A percentile compares a stretch with the other conserved stretches of the same genome.
Evolutionary conservation across 2,888 invertebrate genomes (phyloP).

Genomic region (Disparrhopalites patrizii): DNA sequence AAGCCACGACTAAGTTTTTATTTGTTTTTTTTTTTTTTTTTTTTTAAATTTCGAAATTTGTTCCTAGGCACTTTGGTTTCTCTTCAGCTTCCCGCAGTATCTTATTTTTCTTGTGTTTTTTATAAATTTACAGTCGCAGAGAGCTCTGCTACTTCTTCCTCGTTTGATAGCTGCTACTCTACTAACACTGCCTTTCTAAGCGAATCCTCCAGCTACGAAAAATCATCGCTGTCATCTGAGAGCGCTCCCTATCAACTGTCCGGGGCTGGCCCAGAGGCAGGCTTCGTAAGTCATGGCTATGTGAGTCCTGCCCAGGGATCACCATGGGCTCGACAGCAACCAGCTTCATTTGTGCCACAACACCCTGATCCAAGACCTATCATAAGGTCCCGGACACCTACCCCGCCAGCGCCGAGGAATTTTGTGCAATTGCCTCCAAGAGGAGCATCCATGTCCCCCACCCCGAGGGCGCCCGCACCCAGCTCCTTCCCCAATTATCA

Average conservation of each 20-base stretch:
- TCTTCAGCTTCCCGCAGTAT: too few relatives aligned
- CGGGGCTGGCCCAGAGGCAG: background rate
- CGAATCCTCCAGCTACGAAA: slow-evolving; percentile 23
- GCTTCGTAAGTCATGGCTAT: too few relatives aligned
- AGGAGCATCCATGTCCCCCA: slow-evolving; percentile 21
- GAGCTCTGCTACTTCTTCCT: slow-evolving; percentile 40
- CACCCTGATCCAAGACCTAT: too few relatives aligned
- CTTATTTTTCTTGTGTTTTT: slow-evolving; percentile 18
- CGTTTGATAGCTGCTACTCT: slow-evolving; percentile 45
- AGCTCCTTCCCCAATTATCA: slow-evolving; percentile 20
- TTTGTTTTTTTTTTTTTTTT: too few relatives aligned
- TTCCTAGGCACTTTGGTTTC: too few relatives aligned
- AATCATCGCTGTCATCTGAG: background rate
- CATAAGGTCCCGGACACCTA: slow-evolving; percentile 24
- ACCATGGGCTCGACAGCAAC: background rate
- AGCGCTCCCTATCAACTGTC: background rate
- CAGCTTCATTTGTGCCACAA: background rate
- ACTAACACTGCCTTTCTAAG: slow-evolving; percentile 37
- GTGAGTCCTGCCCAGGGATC: background rate
- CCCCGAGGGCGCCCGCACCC: slow-evolving; percentile 1
- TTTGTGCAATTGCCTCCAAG: slow-evolving; percentile 24
- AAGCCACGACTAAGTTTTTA: too few relatives aligned
- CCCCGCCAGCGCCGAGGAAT: slow-evolving; percentile 11
- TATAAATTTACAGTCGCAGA: slow-evolving; percentile 40
- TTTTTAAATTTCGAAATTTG: too few relatives aligned